Base-by-base conservation (phyloP, 2,113 vertebrate species). In the Ibidorhyncha struthersii region DNA sequence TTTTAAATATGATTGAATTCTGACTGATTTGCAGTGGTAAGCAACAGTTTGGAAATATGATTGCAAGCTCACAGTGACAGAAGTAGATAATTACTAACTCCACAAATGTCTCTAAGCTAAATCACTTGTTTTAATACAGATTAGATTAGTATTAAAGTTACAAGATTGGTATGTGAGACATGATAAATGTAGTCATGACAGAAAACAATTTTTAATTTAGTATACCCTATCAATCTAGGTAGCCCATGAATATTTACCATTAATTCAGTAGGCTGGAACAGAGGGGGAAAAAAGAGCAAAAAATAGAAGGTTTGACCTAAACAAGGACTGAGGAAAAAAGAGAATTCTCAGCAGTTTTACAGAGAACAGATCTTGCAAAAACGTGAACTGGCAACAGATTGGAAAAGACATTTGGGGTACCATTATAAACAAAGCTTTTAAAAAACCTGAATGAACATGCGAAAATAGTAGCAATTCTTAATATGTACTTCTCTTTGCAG, bases 131-230 rank as follows among this genome's bases (percentile, higher is more conserved):
- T 97, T 97, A 96, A 96, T 96, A 97, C 50, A 93, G 93, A 94
- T 95, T 96, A 96, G 89, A 82, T 71, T 83, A 90, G 81, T 92
- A 94, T 94, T 96, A 97, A 97, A 98, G 84, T 96, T 97, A 81
- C 72, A 93, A 81, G 50, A 82, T 40, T 95, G 92, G 83, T 93
- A 96, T 83, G 63, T 97, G 81, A 90, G 45, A 97, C 85, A 96
- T 98, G 97, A 98, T 97, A 97, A 98, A 98, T 98, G 95, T 43
- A 97, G 93, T 96, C 92, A 96, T 97, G 96, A 97, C 97, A 97
- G 86, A 97, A 98, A 98, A 97, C 89, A 97, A 97, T 95, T 97
- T 98, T 98, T 98, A 98, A 98, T 98, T 98, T 98, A 97, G 94
- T 96, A 97, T 95, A 96, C 71, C 80, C 96, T 97, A 98, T 98